phyloP scores from a whole-genome alignment of 2,888 invertebrate genomes.

The Eristalis tenax region DNA sequence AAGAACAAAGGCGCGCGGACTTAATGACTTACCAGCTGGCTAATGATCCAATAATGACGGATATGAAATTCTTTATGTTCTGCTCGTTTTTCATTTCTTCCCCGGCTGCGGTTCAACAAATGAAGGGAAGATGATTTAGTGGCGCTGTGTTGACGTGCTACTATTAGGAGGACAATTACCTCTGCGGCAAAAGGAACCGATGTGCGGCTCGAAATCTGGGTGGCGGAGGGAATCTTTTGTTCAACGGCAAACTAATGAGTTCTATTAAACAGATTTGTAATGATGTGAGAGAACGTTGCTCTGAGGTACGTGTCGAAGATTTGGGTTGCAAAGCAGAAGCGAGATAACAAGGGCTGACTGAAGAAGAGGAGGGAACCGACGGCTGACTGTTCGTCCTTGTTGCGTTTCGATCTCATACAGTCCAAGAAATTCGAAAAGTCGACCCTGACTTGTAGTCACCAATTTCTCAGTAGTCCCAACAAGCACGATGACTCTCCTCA shows the following conservation, averaged over 20 bases:
- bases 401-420: too few relatives aligned
- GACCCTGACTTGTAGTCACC: too few relatives aligned
- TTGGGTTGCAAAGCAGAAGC: background rate
- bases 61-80: slow-evolving; percentile 12
- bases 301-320: background rate
- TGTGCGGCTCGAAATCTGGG: background rate
- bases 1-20: slow-evolving; percentile 20
- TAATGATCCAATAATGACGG: slow-evolving; percentile 53
- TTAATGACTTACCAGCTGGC: slow-evolving; percentile 23
- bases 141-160: slow-evolving; percentile 19
- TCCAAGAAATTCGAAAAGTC: too few relatives aligned
- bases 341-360: background rate
- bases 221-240: background rate
- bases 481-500: too few relatives aligned
- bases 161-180: slow-evolving; percentile 37
- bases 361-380: background rate
- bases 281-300: background rate
- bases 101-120: slow-evolving; percentile 1
- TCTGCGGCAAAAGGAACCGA: background rate
- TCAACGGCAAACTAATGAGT: background rate
- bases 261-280: background rate
- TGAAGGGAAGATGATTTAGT: slow-evolving; percentile 18
- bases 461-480: too few relatives aligned
- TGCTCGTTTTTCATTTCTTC: background rate
- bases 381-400: too few relatives aligned